Conservation (phyloP, 2,888 invertebrate genomes). For the Cepaea hortensis region DNA sequence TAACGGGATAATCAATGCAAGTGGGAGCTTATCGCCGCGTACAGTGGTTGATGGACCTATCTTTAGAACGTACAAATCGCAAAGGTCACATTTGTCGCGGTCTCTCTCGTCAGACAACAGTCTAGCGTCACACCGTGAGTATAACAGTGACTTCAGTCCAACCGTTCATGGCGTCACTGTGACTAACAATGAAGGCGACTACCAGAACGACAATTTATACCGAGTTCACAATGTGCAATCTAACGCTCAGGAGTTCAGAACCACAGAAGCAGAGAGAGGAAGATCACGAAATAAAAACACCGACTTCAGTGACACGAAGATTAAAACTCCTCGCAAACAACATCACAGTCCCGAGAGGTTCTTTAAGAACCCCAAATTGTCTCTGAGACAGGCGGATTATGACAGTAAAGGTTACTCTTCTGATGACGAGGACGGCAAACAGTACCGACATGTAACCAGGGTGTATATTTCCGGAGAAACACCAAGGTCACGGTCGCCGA, state of each 20-base stretch:
- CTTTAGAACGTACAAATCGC: constrained; percentile 46
- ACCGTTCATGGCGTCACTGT: background rate
- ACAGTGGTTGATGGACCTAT: constrained; percentile 43
- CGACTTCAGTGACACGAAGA: background rate
- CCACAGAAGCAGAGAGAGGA: background rate
- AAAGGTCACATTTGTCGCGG: constrained; percentile 36
- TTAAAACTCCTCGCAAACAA: constrained; percentile 33
- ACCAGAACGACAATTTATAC: constrained; percentile 7
- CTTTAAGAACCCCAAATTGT: constrained; percentile 43
- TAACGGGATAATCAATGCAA: background rate
- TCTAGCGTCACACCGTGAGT: constrained; percentile 6
- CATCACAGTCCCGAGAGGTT: constrained; percentile 45
- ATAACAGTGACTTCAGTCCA: background rate
- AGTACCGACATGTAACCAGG: constrained; percentile 44
- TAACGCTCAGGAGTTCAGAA: constrained; percentile 23
- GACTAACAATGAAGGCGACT: background rate
- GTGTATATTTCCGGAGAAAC: constrained; percentile 41
- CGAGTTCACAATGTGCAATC: constrained; percentile 31
- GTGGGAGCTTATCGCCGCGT: constrained; percentile 49
- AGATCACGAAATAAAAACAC: background rate
- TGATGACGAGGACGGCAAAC: constrained; percentile 22
- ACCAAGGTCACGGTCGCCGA: constrained; percentile 33
- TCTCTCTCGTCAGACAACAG: constrained; percentile 4
- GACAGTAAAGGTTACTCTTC: constrained; percentile 8
- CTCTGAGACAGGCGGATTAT: constrained; percentile 38